phyloP scores from a whole-genome alignment of 2,113 vertebrate genomes.

The Motacilla tschutschensis region DNA sequence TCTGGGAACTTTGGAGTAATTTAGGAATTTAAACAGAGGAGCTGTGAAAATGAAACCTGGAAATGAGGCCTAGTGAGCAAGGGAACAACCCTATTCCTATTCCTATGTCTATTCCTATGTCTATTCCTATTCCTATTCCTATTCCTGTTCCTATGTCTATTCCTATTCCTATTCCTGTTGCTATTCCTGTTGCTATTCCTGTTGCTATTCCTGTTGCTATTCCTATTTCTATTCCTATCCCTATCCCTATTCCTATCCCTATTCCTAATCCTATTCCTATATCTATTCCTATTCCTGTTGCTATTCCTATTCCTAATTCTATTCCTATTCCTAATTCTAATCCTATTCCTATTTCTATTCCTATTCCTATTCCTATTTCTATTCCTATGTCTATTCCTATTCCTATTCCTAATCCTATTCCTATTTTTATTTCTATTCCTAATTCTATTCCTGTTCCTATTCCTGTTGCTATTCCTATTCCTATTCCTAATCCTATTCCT shows the following conservation, averaged over 20 bases:
- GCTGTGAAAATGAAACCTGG: background rate
- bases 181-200: no score
- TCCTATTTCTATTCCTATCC: rapidly evolving
- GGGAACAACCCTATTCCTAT: background rate
- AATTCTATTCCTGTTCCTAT: background rate
- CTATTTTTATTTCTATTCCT: no score
- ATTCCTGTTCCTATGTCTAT: no score
- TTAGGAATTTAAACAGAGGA: background rate
- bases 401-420: no score
- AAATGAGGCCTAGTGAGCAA: background rate
- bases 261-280: background rate
- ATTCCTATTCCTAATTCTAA: no score
- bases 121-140: background rate
- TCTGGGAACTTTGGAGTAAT: background rate
- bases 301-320: no score
- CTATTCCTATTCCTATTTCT: background rate
- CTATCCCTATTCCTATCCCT: no score
- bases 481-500: no score
- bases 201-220: background rate
- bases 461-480: no score
- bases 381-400: no score
- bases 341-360: background rate
- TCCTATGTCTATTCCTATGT: no score
- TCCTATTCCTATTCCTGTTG: no score
- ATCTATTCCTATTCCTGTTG: rapidly evolving